Conservation (phyloP, 2,797 vertebrate genomes). For the Helicolenus hilgendorfi region DNA sequence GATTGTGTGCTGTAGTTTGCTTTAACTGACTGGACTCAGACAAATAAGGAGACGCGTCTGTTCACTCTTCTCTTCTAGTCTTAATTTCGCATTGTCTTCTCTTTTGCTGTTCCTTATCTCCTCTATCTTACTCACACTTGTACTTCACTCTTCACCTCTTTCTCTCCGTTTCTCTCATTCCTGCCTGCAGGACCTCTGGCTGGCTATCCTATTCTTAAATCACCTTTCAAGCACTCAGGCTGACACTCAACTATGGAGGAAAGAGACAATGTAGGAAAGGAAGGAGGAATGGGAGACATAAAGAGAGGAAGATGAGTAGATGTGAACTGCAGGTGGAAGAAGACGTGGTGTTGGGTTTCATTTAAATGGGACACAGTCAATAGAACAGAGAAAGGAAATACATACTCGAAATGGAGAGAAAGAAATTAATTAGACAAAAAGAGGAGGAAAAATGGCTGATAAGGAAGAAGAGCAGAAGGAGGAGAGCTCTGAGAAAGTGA, state of each 20-base stretch:
- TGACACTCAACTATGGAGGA: neutral
- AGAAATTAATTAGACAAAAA: constrained; percentile 22
- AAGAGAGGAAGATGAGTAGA: constrained; percentile 1
- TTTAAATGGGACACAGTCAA: neutral
- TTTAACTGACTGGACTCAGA: neutral
- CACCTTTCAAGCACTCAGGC: constrained; percentile 16
- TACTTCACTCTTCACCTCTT: neutral
- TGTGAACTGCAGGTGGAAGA: neutral
- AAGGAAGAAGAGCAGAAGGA: constrained; percentile 12
- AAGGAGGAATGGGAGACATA: neutral
- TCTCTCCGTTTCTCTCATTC: neutral
- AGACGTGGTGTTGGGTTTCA: constrained; percentile 9
- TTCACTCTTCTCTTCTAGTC: neutral
- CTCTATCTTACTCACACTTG: neutral
- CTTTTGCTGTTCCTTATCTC: neutral
- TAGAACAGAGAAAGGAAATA: constrained; percentile 7
- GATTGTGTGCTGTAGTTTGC: neutral
- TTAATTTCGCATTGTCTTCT: neutral
- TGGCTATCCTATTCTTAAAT: constrained; percentile 27
- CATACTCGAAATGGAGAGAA: neutral
- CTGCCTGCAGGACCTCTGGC: neutral
- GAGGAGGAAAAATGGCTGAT: constrained; percentile 16
- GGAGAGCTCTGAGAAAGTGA: constrained; percentile 27
- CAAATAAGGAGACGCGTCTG: neutral
- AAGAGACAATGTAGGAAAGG: neutral